These are phyloP conservation scores for Pica pica DNA, from an alignment of 2,113 vertebrate genomes.

Conservation along the genomic window DNA sequence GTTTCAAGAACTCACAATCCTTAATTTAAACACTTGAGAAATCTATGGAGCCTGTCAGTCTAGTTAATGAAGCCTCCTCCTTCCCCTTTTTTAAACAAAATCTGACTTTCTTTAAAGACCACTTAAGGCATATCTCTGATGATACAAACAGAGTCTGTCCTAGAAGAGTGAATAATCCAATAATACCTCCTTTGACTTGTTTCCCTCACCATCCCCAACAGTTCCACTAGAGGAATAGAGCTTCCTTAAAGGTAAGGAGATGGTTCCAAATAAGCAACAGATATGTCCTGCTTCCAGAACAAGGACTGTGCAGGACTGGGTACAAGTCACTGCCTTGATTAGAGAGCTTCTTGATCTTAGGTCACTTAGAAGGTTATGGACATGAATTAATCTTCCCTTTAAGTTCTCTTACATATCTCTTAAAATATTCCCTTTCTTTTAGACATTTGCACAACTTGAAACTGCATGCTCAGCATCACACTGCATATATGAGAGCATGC, in stretches of 20 bases:
- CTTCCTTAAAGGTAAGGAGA: neutral
- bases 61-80: slow-evolving; percentile 73
- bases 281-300: neutral
- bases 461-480: neutral
- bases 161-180: slow-evolving; percentile 55
- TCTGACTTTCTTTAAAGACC: slow-evolving; percentile 66
- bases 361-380: neutral
- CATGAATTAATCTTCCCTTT: neutral
- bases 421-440: neutral
- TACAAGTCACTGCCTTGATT: neutral
- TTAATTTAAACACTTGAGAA: slow-evolving; percentile 82
- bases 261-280: neutral
- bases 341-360: neutral
- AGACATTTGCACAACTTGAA: neutral
- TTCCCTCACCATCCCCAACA: neutral
- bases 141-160: slow-evolving; percentile 67
- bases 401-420: neutral
- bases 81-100: slow-evolving; percentile 71
- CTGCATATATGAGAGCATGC: neutral
- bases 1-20: slow-evolving; percentile 76
- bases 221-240: neutral
- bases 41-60: slow-evolving; percentile 77
- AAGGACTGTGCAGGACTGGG: neutral
- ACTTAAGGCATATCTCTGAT: slow-evolving; percentile 73
- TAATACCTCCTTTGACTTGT: slow-evolving; percentile 19